A percentile compares a stretch with the other conserved stretches of the same genome.
phyloP scores from a whole-genome alignment of 2,113 vertebrate species.

The Austrofundulus limnaeus region DNA sequence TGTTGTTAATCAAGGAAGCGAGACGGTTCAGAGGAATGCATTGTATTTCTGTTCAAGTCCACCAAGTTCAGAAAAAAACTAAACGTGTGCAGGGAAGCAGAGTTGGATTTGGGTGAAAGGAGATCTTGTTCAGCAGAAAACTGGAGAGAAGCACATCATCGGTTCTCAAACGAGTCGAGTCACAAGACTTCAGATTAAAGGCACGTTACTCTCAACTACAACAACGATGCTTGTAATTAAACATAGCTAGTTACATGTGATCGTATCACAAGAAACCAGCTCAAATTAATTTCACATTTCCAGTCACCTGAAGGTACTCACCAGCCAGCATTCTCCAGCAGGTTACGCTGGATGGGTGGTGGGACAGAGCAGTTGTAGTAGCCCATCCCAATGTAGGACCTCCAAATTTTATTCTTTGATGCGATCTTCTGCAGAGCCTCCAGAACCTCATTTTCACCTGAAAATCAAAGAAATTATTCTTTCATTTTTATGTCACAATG shows the following conservation, averaged over 20 bases:
- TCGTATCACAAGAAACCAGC: not conserved
- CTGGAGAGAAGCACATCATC: not conserved
- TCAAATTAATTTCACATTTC: not conserved
- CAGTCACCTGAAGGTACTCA: conserved; percentile 68
- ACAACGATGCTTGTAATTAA: conserved; percentile 8
- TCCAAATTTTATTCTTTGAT: conserved; percentile 91
- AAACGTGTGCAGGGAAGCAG: not conserved
- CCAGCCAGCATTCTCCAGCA: conserved; percentile 97
- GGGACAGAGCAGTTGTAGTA: conserved; percentile 96
- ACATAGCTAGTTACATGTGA: not conserved
- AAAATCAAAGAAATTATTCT: conserved; percentile 6
- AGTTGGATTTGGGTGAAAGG: conserved; percentile 20
- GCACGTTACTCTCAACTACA: conserved; percentile 29
- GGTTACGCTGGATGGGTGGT: conserved; percentile 88
- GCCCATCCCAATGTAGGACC: conserved; percentile 98
- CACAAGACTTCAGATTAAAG: conserved; percentile 30
- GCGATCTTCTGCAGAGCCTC: conserved; percentile 87
- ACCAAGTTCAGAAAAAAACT: not conserved
- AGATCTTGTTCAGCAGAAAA: conserved; percentile 10
- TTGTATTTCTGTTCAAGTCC: conserved; percentile 3
- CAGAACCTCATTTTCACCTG: conserved; percentile 97
- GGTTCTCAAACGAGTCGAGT: conserved; percentile 28
- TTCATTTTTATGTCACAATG: not conserved
- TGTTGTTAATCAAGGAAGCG: conserved; percentile 20
- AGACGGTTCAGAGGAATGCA: conserved; percentile 18